Evolutionary conservation across 2,797 vertebrate species (phyloP), one percentile per base, ranked within the genome.

Genomic region (Enteromius treurensis): DNA sequence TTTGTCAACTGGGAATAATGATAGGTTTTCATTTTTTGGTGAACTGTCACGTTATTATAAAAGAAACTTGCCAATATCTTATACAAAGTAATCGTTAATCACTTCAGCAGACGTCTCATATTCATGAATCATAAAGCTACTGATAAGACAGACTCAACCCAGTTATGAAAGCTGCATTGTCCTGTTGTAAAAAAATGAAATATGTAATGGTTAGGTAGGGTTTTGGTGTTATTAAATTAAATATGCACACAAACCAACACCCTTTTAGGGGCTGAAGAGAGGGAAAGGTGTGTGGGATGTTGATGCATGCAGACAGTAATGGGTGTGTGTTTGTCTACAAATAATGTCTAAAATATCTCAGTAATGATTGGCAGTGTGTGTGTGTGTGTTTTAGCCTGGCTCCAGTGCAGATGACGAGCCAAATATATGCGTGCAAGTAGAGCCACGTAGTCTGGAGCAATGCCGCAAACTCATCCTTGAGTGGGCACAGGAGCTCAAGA

Each of bases 401-500:
- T 62, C 68, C 65, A 77, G 49, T 40, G 68, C 73, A 73, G 21
- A 34, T 5, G 26, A 49, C 21, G 47, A 5, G 4, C 47, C 9
- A 60, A 82, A 26, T 49, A 77, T 51, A 21, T 60, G 21, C 17
- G 53, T 69, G 21, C 6, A 79, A 47, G 55, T 7, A 37, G 80
- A 87, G 5, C 71, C 51, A 5, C 69, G 2, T 23, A 89, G 86
- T 76, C 85, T 87, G 71, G 87, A 87, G 15, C 83, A 86, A 49
- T 87, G 88, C 45, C 83, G 71, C 0, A 88, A 77, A 10, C 88
- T 89, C 29, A 90, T 90, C 78, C 85, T 86, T 4, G 77, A 86
- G 21, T 90, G 88, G 90, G 86, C 87, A 11, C 77, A 87, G 26
- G 88, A 89, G 62, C 78, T 90, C 60, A 88, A 84, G 47, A 84